Percentiles rank a stretch among this genome's conserved stretches.
Evolutionary conservation across 2,888 invertebrate genomes (phyloP).

Genomic region (Cyclophora albipunctata): DNA sequence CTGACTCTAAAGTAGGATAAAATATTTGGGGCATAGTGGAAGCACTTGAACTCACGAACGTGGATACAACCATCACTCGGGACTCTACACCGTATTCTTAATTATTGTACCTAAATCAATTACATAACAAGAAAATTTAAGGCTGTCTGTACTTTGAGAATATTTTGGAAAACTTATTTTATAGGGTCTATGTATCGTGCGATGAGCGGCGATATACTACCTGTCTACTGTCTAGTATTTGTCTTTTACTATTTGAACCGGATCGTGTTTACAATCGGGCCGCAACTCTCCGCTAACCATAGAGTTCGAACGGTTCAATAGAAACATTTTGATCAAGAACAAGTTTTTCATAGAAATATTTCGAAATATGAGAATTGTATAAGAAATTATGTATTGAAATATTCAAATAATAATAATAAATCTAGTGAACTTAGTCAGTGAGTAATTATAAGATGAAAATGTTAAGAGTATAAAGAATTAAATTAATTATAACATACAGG

Average conservation of each 20-base stretch:
- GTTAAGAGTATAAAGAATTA: slow-evolving; percentile 73
- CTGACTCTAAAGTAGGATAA: no score
- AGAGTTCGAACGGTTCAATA: slow-evolving; percentile 26
- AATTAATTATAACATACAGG: slow-evolving; percentile 45
- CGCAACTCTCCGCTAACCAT: slow-evolving; percentile 12
- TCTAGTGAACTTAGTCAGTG: slow-evolving; percentile 68
- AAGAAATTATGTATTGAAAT: slow-evolving; percentile 59
- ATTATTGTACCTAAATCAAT: slow-evolving; percentile 18
- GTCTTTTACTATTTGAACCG: slow-evolving; percentile 20
- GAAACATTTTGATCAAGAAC: slow-evolving; percentile 54
- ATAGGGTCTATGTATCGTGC: slow-evolving; percentile 21
- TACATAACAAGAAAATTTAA: slow-evolving; percentile 28
- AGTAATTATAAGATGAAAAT: slow-evolving; percentile 66
- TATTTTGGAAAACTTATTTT: slow-evolving; percentile 36
- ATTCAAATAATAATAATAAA: slow-evolving; percentile 62
- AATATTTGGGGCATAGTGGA: no score
- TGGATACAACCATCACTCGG: no score
- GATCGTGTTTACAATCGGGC: no score
- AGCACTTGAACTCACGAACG: no score
- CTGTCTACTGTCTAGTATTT: slow-evolving; percentile 28
- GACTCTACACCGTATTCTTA: slow-evolving; percentile 23
- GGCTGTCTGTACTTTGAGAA: slow-evolving; percentile 36
- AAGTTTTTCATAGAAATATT: slow-evolving; percentile 59
- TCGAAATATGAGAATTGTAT: slow-evolving; percentile 62
- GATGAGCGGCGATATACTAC: neutral